Percentiles rank a stretch among this genome's conserved stretches.
phyloP scores from a whole-genome alignment of 2,888 invertebrate species.

The Scaptomyza polygonia region DNA sequence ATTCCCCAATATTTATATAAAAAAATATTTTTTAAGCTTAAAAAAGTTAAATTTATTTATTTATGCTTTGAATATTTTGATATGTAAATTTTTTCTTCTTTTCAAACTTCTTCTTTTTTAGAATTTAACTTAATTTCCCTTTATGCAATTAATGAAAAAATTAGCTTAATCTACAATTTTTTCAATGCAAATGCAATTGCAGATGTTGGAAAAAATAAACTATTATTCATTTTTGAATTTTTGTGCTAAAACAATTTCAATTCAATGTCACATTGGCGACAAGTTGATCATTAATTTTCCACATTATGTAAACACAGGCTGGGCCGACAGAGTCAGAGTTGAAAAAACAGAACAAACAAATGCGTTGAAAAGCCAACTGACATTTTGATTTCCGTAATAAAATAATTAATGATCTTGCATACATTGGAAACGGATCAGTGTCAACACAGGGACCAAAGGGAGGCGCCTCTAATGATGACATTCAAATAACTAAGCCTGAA shows the following conservation, averaged over 20 bases:
- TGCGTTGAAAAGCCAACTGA: constrained; percentile 72
- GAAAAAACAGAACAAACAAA: constrained; percentile 58
- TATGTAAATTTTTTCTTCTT: not conserved
- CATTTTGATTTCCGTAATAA: constrained; percentile 82
- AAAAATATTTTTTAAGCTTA: too few relatives aligned
- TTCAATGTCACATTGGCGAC: constrained; percentile 45
- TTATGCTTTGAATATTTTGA: too few relatives aligned
- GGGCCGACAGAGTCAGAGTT: constrained; percentile 1
- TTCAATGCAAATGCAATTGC: not conserved
- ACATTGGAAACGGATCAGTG: constrained; percentile 69
- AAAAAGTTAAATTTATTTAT: too few relatives aligned
- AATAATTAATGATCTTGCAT: constrained; percentile 73
- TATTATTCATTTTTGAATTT: constrained; percentile 67
- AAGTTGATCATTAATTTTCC: constrained; percentile 76
- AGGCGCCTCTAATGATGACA: constrained; percentile 74
- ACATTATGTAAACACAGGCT: constrained; percentile 73
- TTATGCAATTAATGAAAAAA: not conserved
- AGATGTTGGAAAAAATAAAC: constrained; percentile 31
- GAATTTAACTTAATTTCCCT: too few relatives aligned
- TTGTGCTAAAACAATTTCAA: constrained; percentile 38
- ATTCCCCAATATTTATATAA: too few relatives aligned
- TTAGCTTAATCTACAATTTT: constrained; percentile 3
- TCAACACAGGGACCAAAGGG: constrained; percentile 23
- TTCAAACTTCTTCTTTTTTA: too few relatives aligned
- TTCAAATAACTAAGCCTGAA: constrained; percentile 60